Conservation (phyloP, 2,888 invertebrate species). For the Pecten maximus region DNA sequence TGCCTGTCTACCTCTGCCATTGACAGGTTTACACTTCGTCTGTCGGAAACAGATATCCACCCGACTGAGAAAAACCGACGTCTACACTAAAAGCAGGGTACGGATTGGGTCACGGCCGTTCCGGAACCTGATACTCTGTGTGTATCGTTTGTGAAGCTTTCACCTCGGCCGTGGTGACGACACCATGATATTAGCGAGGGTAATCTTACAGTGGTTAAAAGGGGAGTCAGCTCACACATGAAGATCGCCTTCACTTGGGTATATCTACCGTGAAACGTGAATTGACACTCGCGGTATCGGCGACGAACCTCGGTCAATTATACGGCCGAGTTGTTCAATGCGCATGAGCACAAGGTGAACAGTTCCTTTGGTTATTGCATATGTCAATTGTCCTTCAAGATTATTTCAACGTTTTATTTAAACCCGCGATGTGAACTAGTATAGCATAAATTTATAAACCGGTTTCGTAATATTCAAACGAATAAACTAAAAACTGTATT, state of each 20-base stretch:
- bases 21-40: background rate
- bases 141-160: conserved; percentile 5
- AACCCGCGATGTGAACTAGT: background rate
- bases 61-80: background rate
- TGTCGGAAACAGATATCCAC: background rate
- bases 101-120: conserved; percentile 20
- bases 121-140: background rate
- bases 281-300: background rate
- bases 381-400: background rate
- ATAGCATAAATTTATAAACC: background rate
- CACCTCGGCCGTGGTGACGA: conserved; percentile 1
- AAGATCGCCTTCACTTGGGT: conserved; percentile 27
- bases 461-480: no score
- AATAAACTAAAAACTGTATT: no score
- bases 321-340: background rate
- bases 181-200: background rate
- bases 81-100: conserved; percentile 2
- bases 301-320: conserved; percentile 2
- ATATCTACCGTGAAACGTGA: conserved; percentile 12
- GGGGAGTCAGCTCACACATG: conserved; percentile 11
- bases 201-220: conserved; percentile 22
- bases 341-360: background rate
- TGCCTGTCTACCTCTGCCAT: background rate
- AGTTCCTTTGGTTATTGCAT: background rate
- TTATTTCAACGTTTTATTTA: background rate